phyloP scores from a whole-genome alignment of 2,888 invertebrate species.

The Leptopilina drosophilae region DNA sequence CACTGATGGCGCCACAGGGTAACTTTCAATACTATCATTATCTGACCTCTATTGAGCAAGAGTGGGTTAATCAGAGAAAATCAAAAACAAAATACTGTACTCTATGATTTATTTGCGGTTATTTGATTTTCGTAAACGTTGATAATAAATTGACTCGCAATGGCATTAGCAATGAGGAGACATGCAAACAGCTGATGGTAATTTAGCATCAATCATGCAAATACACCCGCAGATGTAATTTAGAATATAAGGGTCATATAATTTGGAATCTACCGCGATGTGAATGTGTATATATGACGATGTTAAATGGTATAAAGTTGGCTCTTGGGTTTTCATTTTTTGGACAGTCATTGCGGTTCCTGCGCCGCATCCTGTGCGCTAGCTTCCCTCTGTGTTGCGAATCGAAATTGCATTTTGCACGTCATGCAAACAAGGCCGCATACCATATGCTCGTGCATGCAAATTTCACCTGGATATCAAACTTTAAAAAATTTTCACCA shows the following conservation, averaged over 20 bases:
- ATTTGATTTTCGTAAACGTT: not conserved
- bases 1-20: too few species aligned
- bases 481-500: conserved; percentile 23
- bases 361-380: conserved; percentile 48
- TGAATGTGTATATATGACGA: not conserved
- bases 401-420: conserved; percentile 54
- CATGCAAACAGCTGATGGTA: conserved; percentile 1
- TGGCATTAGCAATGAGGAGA: not conserved
- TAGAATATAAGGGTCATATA: conserved; percentile 37
- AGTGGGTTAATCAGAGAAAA: not conserved
- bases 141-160: not conserved
- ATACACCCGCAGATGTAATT: conserved; percentile 38
- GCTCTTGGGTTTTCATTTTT: conserved; percentile 50
- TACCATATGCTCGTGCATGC: conserved; percentile 57
- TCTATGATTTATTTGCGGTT: not conserved
- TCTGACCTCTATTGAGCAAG: too few species aligned
- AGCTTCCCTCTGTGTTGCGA: conserved; percentile 50
- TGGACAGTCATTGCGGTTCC: conserved; percentile 63
- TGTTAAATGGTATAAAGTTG: conserved; percentile 21
- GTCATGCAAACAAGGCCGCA: conserved; percentile 59
- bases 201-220: conserved; percentile 32
- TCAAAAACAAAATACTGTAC: not conserved
- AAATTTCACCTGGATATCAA: conserved; percentile 52
- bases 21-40: too few species aligned
- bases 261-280: conserved; percentile 35